A percentile compares a stretch with the other conserved stretches of the same genome.
These are phyloP conservation scores for Marmota monax DNA, from an alignment of 2,113 vertebrate genomes.

Conservation along the genomic window DNA sequence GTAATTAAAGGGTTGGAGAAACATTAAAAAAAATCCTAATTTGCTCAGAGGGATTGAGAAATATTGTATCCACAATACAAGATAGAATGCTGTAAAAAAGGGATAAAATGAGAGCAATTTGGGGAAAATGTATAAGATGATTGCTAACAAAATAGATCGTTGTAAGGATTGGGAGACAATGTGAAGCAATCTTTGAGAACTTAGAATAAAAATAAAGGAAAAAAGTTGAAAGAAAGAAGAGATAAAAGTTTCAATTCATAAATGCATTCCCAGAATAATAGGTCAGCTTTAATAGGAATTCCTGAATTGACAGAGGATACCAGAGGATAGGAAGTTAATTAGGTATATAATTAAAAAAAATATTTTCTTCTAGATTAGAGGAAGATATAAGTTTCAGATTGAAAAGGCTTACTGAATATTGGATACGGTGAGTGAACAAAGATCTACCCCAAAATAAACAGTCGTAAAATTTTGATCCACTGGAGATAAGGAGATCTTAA, in stretches of 20 bases:
- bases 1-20: background rate
- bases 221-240: background rate
- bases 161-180: background rate
- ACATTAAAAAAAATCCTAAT: background rate
- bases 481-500: constrained; percentile 1
- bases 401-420: background rate
- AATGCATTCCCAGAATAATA: background rate
- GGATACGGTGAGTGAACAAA: background rate
- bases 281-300: background rate
- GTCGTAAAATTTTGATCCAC: background rate
- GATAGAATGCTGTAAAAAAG: background rate
- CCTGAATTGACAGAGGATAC: background rate
- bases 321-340: background rate
- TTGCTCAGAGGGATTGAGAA: background rate
- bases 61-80: background rate
- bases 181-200: background rate
- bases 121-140: background rate
- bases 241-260: background rate
- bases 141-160: constrained; percentile 20
- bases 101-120: background rate
- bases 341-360: background rate
- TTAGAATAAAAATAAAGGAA: background rate
- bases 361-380: background rate
- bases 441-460: background rate
- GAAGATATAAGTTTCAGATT: background rate